Conservation (phyloP, 2,888 invertebrate genomes). For the Rotaria socialis region DNA sequence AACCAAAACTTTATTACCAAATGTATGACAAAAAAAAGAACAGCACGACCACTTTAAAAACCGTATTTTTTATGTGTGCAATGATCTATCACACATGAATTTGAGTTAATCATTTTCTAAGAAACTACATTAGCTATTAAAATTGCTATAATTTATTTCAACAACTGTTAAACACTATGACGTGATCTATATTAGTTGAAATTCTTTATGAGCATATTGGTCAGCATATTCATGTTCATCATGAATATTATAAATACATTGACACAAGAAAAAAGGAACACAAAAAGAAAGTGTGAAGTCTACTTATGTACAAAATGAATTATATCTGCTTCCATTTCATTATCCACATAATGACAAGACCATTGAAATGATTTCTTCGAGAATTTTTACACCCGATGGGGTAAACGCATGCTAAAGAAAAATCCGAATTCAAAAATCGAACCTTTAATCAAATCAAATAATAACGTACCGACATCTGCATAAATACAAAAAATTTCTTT, state of each 20-base stretch:
- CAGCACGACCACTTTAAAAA: too few relatives aligned
- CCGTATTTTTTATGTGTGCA: too few relatives aligned
- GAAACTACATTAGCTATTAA: not conserved
- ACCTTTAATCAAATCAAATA: not conserved
- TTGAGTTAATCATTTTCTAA: not conserved
- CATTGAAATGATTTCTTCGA: slow-evolving; percentile 8
- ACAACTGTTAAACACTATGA: not conserved
- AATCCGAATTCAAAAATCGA: not conserved
- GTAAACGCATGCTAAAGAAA: slow-evolving; percentile 12
- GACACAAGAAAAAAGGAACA: not conserved
- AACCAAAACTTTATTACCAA: too few relatives aligned
- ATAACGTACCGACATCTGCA: not conserved
- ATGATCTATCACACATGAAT: not conserved
- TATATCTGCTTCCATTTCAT: not conserved
- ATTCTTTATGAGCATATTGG: not conserved
- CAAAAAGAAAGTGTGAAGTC: not conserved
- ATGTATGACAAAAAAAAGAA: too few relatives aligned
- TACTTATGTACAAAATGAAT: not conserved
- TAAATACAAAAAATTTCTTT: slow-evolving; percentile 29
- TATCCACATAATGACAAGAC: slow-evolving; percentile 20
- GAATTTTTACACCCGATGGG: slow-evolving; percentile 14
- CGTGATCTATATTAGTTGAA: not conserved
- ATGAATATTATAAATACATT: not conserved
- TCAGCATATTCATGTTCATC: not conserved
- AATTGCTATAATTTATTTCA: not conserved